A percentile compares a stretch with the other conserved stretches of the same genome.
These are phyloP conservation scores for Cerastoderma edule DNA, from an alignment of 2,888 invertebrate species.

Conservation along the genomic window DNA sequence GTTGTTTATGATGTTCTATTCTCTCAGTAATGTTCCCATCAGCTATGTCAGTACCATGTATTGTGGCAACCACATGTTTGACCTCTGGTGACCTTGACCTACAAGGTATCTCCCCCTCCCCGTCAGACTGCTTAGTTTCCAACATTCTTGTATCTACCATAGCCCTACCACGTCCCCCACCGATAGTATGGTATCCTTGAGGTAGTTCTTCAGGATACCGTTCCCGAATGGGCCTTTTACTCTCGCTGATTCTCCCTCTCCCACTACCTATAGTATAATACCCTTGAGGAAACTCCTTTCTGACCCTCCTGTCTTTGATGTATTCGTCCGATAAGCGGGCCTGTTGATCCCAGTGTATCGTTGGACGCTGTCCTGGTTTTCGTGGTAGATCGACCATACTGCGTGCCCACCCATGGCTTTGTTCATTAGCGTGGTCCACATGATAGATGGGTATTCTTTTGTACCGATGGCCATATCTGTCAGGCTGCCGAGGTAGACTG, in stretches of 20 bases:
- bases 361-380: too few species aligned
- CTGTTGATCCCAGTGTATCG: neutral
- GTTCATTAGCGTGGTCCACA: constrained; percentile 47
- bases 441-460: constrained; percentile 53
- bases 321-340: neutral
- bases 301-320: constrained; percentile 43
- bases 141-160: constrained; percentile 16
- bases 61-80: constrained; percentile 13
- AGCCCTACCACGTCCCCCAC: constrained; percentile 31
- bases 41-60: constrained; percentile 13
- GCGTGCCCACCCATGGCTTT: constrained; percentile 44
- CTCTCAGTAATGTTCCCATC: neutral
- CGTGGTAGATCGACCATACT: constrained; percentile 55
- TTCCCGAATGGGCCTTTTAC: neutral
- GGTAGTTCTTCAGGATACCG: constrained; percentile 8
- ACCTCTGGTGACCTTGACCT: constrained; percentile 13
- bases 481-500: constrained; percentile 41
- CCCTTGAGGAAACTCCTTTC: too few species aligned
- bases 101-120: neutral
- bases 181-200: constrained; percentile 49
- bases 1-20: neutral
- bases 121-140: neutral
- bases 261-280: too few species aligned
- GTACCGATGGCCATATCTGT: constrained; percentile 26
- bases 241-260: neutral